Evolutionary conservation across 2,113 vertebrate genomes (phyloP).

Genomic region (Paramisgurnus dabryanus): DNA sequence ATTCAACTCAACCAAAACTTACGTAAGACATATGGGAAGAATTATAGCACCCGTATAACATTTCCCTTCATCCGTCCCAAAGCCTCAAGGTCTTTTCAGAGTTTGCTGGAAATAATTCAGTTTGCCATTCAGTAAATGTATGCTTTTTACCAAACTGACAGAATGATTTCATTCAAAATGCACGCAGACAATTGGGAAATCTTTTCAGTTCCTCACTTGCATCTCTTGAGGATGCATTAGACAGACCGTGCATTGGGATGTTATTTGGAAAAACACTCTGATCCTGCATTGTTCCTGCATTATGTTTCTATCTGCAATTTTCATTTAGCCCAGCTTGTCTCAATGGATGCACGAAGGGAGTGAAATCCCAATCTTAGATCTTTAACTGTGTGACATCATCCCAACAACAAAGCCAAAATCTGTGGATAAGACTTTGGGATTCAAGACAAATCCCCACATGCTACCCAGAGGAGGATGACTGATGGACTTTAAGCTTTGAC

Average conservation of each 20-base stretch:
- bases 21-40: slow-evolving; percentile 3
- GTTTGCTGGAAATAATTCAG: not conserved
- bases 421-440: slow-evolving; percentile 46
- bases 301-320: slow-evolving; percentile 27
- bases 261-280: not conserved
- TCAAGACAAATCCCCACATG: slow-evolving; percentile 62
- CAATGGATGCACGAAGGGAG: slow-evolving; percentile 14
- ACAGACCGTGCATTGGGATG: not conserved
- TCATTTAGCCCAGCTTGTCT: slow-evolving; percentile 22
- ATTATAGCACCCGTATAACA: not conserved
- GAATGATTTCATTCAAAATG: not conserved
- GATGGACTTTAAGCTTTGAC: too few species aligned
- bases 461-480: not conserved
- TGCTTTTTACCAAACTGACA: slow-evolving; percentile 8
- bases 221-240: not conserved
- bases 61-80: not conserved
- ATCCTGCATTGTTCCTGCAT: slow-evolving; percentile 33
- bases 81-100: not conserved
- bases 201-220: not conserved
- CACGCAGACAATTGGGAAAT: slow-evolving; percentile 8
- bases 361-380: slow-evolving; percentile 11
- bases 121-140: not conserved
- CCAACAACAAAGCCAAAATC: not conserved
- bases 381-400: not conserved
- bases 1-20: not conserved